phyloP scores from a whole-genome alignment of 1,140 invertebrate species.

The Phenacoccus solenopsis region DNA sequence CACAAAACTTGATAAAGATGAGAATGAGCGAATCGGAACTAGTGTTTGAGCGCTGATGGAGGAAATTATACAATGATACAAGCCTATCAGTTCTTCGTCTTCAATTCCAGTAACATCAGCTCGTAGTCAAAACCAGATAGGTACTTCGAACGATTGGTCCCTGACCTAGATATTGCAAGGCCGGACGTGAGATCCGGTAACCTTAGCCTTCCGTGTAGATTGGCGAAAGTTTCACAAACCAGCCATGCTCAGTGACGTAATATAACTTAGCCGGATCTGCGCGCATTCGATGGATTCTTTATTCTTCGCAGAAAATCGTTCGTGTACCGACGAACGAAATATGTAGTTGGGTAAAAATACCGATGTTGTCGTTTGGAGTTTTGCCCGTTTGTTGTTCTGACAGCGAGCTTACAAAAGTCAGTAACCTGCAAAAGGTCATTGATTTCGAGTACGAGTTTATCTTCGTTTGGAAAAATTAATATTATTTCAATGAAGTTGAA shows the following conservation, averaged over 20 bases:
- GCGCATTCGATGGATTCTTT: not conserved
- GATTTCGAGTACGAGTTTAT: no score
- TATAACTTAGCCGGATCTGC: not conserved
- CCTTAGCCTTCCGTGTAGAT: slow-evolving; percentile 9
- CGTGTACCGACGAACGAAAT: no score
- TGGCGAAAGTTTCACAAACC: slow-evolving; percentile 16
- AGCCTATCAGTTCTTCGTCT: not conserved
- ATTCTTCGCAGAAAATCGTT: not conserved
- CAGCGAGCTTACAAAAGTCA: no score
- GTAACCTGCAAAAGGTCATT: no score
- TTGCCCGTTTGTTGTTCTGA: no score
- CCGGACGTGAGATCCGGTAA: slow-evolving; percentile 16
- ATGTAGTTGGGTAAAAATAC: not conserved
- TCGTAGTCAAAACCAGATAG: slow-evolving; percentile 7
- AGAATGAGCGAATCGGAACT: not conserved
- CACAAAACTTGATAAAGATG: not conserved
- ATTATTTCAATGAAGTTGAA: no score
- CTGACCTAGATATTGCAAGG: slow-evolving; percentile 13
- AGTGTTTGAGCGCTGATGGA: not conserved
- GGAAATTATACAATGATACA: not conserved
- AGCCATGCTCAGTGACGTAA: slow-evolving; percentile 9
- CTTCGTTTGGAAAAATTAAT: no score
- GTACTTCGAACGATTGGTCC: slow-evolving; percentile 1
- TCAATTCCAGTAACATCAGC: not conserved
- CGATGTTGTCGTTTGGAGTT: not conserved